Base-by-base conservation (phyloP, 2,888 invertebrate genomes). In the Ceraclea dissimilis region DNA sequence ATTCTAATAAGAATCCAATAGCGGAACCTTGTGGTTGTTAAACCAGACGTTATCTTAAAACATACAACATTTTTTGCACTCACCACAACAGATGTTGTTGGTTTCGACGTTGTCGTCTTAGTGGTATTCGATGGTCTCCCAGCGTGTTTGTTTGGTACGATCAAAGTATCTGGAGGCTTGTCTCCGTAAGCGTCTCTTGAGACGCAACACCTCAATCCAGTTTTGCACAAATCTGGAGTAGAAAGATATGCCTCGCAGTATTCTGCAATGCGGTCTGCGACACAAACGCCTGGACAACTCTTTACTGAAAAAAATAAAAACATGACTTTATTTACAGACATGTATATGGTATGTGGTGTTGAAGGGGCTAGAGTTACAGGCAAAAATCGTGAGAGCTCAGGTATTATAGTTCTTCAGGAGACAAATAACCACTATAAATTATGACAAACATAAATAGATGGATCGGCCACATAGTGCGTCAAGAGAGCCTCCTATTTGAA, bases 201-300 rank as follows among this genome's bases (percentile, higher is more conserved):
- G 2, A 92, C 90, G 71, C 93, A 93, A 71, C 93, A 93, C 56
- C 85, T 81, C 58, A 86, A 78, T 0, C 87, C 88, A 16, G 82
- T 71, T 64, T 86, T 84, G 69, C 93, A 93, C 2, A 91, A 78
- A 26, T 82, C 83, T 33, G 81, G 77, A 1, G 85, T 81, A 51
- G 85, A 85, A 51, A 92, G 73, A 64, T 91, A 88, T 0, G 90
- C 91, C 66, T 92, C 90, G 69, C 93, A 93, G 70, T 93, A 93
- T 67, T 86, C 85, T 0, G 90, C 85, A 59, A 93, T 84, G 20
- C 86, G 78, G 52, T 88, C 85, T 19, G 88, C 85, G 54, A 93
- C 90, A 67, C 93, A 93, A 6, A 91, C 86, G 2, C 93, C 92
- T 0, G 86, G 84, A 65, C 93, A 93, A 67, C 82, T 19, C 74